Evolutionary conservation across 1,140 invertebrate genomes (phyloP).

Genomic region (Oncopodura yosiiana): DNA sequence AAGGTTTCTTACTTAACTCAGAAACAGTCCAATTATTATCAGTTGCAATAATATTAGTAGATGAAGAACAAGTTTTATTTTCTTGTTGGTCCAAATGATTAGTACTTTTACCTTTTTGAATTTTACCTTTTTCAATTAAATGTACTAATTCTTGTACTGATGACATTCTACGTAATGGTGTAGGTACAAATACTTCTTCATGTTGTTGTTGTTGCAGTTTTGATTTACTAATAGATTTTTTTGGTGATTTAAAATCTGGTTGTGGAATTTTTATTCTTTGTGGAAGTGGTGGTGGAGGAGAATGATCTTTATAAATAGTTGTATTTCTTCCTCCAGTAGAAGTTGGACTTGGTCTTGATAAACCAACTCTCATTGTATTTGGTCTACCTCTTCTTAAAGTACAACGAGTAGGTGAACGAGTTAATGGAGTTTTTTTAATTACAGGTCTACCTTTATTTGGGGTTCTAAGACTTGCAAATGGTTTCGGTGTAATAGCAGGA

Average conservation of each 20-base stretch:
- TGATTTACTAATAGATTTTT: no score
- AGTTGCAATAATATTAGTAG: no score
- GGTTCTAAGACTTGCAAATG: background rate
- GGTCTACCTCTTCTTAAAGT: slow-evolving; percentile 30
- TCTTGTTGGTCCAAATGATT: background rate
- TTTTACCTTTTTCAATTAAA: slow-evolving; percentile 12
- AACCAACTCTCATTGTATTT: slow-evolving; percentile 27
- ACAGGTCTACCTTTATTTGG: background rate
- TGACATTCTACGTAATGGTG: slow-evolving; percentile 24
- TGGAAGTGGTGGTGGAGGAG: no score
- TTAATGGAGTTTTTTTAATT: background rate
- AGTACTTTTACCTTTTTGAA: background rate
- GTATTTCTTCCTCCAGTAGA: background rate
- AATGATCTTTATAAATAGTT: no score
- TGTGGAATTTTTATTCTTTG: no score
- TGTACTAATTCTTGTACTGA: slow-evolving; percentile 30
- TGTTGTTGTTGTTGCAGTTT: no score
- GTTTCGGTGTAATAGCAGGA: slow-evolving; percentile 1
- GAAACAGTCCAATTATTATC: no score
- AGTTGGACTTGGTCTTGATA: slow-evolving; percentile 25
- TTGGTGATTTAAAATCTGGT: no score
- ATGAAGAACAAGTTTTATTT: no score
- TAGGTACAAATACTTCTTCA: background rate
- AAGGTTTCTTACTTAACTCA: no score
- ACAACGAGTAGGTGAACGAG: slow-evolving; percentile 25